Evolutionary conservation across 2,888 invertebrate genomes (phyloP).

Genomic region (Ornithoptera priamus): DNA sequence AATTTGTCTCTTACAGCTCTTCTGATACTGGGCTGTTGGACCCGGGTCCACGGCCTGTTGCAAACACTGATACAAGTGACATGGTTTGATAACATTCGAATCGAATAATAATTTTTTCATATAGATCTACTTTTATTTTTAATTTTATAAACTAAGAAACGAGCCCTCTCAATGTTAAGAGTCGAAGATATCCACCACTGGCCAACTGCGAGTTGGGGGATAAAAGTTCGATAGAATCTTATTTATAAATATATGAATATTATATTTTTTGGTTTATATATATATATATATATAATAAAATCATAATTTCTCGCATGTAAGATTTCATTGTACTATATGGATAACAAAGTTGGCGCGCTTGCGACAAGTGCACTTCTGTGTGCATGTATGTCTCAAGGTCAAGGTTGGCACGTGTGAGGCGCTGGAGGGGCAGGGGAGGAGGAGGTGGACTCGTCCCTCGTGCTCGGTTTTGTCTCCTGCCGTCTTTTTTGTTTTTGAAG

Average conservation of each 20-base stretch:
- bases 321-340: neutral
- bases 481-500: conserved; percentile 21
- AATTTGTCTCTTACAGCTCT: too few species aligned
- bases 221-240: neutral
- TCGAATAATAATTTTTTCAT: too few species aligned
- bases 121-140: too few species aligned
- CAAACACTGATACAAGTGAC: too few species aligned
- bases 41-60: too few species aligned
- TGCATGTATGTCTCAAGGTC: conserved; percentile 57
- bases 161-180: too few species aligned
- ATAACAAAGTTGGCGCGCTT: conserved; percentile 21
- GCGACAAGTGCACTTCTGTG: conserved; percentile 32
- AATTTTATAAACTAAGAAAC: too few species aligned
- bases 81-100: too few species aligned
- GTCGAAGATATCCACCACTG: too few species aligned
- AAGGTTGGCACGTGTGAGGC: conserved; percentile 58
- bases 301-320: neutral
- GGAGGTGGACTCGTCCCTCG: conserved; percentile 21
- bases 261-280: neutral
- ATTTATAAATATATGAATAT: neutral
- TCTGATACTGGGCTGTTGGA: too few species aligned
- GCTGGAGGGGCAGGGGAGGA: conserved; percentile 30
- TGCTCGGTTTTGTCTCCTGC: conserved; percentile 11
- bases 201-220: neutral
- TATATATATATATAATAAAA: neutral